Conservation (phyloP, 2,797 vertebrate genomes). For the Hydrolagus colliei region DNA sequence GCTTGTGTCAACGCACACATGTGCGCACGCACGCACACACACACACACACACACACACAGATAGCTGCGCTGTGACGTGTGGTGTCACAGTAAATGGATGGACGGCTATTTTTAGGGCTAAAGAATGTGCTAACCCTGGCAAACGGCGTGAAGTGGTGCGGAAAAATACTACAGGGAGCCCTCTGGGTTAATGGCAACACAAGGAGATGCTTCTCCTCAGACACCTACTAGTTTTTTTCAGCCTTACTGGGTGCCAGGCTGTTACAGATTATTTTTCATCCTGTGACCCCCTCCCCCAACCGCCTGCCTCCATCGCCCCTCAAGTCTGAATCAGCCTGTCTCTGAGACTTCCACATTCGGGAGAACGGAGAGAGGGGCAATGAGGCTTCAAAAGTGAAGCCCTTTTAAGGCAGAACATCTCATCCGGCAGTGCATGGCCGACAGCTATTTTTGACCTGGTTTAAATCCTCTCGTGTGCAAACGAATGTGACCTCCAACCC, state of each 20-base stretch:
- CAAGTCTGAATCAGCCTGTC: too few relatives aligned
- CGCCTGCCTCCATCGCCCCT: too few relatives aligned
- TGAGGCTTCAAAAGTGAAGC: too few relatives aligned
- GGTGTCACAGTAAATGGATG: not conserved
- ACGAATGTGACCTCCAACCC: not conserved
- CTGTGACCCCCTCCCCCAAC: too few relatives aligned
- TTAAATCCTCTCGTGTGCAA: not conserved
- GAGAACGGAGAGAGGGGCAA: too few relatives aligned
- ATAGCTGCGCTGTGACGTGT: not conserved
- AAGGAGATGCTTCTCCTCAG: not conserved
- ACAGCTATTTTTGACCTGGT: too few relatives aligned
- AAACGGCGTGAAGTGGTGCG: conserved; percentile 3
- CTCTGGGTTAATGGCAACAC: not conserved
- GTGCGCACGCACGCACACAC: too few relatives aligned
- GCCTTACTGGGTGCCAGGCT: not conserved
- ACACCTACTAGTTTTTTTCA: not conserved
- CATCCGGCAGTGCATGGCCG: too few relatives aligned
- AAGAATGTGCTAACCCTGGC: not conserved
- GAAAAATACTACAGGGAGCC: conserved; percentile 7
- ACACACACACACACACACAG: not conserved
- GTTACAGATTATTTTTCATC: not conserved
- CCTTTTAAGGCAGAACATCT: too few relatives aligned
- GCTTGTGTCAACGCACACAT: too few relatives aligned
- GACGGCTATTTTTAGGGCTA: not conserved
- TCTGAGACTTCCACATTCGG: too few relatives aligned